These are phyloP conservation scores for Sebastes schlegelii DNA, from an alignment of 2,113 vertebrate genomes.

Conservation along the genomic window DNA sequence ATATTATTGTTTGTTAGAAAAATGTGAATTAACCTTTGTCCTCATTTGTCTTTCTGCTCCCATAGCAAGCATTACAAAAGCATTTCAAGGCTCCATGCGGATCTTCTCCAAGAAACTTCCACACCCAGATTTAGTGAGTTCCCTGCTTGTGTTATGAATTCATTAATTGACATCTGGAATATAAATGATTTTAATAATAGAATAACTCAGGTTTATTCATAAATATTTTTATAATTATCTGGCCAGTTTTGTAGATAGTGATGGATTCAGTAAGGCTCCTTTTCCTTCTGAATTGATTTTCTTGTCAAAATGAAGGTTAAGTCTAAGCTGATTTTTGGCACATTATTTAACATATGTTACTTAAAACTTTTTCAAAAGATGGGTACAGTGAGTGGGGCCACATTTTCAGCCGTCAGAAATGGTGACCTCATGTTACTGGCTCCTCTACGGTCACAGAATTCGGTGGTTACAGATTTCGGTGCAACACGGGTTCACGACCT, in stretches of 20 bases:
- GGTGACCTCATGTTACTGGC: too few relatives aligned
- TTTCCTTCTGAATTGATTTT: background rate
- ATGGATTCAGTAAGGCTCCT: background rate
- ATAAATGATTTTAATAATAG: background rate
- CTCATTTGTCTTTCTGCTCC: conserved; percentile 15
- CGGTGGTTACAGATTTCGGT: too few relatives aligned
- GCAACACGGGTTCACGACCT: too few relatives aligned
- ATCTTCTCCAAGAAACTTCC: conserved; percentile 98
- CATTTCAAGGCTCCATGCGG: conserved; percentile 97
- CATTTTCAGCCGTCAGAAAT: too few relatives aligned
- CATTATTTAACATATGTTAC: background rate
- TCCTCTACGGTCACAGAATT: too few relatives aligned
- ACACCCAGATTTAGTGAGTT: conserved; percentile 93
- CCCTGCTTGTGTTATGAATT: conserved; percentile 7
- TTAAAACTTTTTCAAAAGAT: too few relatives aligned
- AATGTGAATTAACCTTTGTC: background rate
- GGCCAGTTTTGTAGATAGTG: background rate
- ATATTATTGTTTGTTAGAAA: background rate
- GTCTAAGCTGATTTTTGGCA: background rate
- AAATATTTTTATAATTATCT: background rate
- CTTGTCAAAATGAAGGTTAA: background rate
- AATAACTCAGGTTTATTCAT: background rate
- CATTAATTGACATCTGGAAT: background rate
- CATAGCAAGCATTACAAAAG: conserved; percentile 92
- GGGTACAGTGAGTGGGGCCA: too few relatives aligned